phyloP scores from a whole-genome alignment of 2,888 invertebrate genomes.

The Bursaphelenchus okinawaensis region DNA sequence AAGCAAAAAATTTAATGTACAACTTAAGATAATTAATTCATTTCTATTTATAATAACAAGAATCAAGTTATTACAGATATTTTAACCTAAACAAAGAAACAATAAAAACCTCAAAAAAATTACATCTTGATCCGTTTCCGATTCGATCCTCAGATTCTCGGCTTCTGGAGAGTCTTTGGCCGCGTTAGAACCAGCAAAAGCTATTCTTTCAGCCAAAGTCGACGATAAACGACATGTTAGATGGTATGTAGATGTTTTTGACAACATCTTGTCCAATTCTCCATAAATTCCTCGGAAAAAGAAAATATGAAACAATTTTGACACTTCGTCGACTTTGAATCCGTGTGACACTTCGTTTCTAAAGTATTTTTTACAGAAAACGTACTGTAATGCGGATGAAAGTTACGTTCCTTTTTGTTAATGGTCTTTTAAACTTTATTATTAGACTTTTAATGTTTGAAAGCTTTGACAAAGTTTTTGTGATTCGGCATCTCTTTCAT shows the following conservation, averaged over 20 bases:
- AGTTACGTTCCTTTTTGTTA: too few species aligned
- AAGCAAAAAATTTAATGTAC: neutral
- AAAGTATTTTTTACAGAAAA: too few species aligned
- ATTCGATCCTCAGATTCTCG: slow-evolving; percentile 4
- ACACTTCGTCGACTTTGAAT: neutral
- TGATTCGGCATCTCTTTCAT: too few species aligned
- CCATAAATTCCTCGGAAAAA: neutral
- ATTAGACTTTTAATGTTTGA: too few species aligned
- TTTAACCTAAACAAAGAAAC: too few species aligned
- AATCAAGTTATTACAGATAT: neutral
- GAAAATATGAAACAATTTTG: neutral
- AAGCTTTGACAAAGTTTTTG: too few species aligned
- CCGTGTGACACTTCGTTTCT: too few species aligned
- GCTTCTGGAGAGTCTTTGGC: neutral
- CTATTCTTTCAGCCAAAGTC: neutral
- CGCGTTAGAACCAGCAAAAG: neutral
- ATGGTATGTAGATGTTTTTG: neutral
- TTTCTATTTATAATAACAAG: too few species aligned
- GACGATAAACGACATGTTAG: neutral
- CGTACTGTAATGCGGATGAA: too few species aligned
- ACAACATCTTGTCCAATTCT: neutral
- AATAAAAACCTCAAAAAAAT: too few species aligned
- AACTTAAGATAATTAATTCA: too few species aligned
- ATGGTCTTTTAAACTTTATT: too few species aligned
- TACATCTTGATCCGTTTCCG: slow-evolving; percentile 10